phyloP scores from a whole-genome alignment of 2,113 vertebrate genomes.

The cattle (Bos taurus) region ARS-UCD2.0 NC_037336.1:72909501-72910000 shows the following conservation, averaged over 20 bases:
- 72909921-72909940: neutral
- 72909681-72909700: neutral
- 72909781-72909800: neutral
- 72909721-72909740: neutral
- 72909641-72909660: neutral
- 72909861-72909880: neutral
- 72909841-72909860: neutral
- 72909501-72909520: neutral
- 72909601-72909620: neutral
- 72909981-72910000: no score
- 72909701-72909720: neutral
- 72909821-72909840: neutral
- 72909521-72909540: neutral
- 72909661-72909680: neutral
- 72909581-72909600: neutral
- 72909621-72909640: neutral
- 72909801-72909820: neutral
- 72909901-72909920: neutral
- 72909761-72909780: neutral
- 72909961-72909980: fast-evolving
- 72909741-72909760: neutral
- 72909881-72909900: neutral
- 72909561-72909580: neutral
- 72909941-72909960: neutral
- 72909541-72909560: neutral